A percentile compares a stretch with the other conserved stretches of the same genome.
These are phyloP conservation scores for Xiphophorus maculatus DNA, from an alignment of 2,113 vertebrate species.

Conservation along the genomic window DNA sequence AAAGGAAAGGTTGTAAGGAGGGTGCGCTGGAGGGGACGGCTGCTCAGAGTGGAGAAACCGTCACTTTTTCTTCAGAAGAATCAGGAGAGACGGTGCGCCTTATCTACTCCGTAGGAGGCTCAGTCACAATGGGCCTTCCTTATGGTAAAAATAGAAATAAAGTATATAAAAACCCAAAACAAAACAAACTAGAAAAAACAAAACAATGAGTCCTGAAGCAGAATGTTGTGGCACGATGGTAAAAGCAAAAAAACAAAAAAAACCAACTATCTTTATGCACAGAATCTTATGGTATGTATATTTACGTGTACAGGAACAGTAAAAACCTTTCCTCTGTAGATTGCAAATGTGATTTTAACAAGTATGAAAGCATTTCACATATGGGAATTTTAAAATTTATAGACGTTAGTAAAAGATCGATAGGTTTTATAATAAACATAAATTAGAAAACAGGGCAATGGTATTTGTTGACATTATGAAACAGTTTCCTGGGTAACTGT, in stretches of 20 bases:
- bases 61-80: conserved; percentile 41
- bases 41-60: conserved; percentile 10
- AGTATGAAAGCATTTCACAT: not conserved
- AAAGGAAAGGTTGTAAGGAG: conserved; percentile 53
- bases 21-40: not conserved
- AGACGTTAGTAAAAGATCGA: not conserved
- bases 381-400: not conserved
- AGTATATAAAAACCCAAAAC: not conserved
- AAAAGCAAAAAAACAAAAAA: conserved; percentile 34
- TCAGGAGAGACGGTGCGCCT: conserved; percentile 15
- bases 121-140: conserved; percentile 15
- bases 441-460: not conserved
- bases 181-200: too few species aligned
- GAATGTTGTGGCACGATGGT: conserved; percentile 12
- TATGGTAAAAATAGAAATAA: conserved; percentile 34
- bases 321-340: too few species aligned
- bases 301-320: too few species aligned
- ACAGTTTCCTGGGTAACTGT: not conserved
- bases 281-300: not conserved
- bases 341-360: too few species aligned
- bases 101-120: conserved; percentile 15
- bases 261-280: not conserved
- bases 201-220: not conserved
- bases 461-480: not conserved
- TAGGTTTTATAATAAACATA: not conserved